Evolutionary conservation across 2,113 vertebrate species (phyloP).

Genomic region (Pteropus alecto): DNA sequence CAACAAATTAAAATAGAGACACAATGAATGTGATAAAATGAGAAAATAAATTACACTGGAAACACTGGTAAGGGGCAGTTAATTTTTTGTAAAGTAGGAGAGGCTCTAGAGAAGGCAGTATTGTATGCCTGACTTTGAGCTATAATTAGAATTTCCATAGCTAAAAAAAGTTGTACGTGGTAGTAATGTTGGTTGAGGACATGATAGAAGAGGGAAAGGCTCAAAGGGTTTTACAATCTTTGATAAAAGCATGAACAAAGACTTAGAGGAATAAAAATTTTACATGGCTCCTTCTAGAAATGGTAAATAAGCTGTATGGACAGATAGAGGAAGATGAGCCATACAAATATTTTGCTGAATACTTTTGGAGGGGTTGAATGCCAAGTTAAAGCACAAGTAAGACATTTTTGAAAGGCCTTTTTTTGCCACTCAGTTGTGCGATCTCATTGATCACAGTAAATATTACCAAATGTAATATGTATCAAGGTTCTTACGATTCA

Average conservation of each 20-base stretch:
- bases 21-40: neutral
- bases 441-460: neutral
- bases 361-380: no score
- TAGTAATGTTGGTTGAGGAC: neutral
- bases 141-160: neutral
- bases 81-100: neutral
- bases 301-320: accelerated
- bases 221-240: neutral
- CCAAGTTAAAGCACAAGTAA: neutral
- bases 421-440: neutral
- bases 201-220: neutral
- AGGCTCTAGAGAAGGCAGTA: neutral
- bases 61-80: neutral
- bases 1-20: neutral
- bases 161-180: neutral
- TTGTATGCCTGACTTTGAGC: neutral
- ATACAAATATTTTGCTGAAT: accelerated
- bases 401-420: neutral
- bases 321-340: neutral
- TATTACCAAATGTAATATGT: neutral
- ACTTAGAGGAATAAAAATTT: neutral
- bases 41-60: neutral
- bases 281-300: neutral
- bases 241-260: neutral
- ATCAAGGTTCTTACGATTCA: neutral